Evolutionary conservation across 2,113 vertebrate genomes (phyloP).

Genomic region (Corythornis cristatus): DNA sequence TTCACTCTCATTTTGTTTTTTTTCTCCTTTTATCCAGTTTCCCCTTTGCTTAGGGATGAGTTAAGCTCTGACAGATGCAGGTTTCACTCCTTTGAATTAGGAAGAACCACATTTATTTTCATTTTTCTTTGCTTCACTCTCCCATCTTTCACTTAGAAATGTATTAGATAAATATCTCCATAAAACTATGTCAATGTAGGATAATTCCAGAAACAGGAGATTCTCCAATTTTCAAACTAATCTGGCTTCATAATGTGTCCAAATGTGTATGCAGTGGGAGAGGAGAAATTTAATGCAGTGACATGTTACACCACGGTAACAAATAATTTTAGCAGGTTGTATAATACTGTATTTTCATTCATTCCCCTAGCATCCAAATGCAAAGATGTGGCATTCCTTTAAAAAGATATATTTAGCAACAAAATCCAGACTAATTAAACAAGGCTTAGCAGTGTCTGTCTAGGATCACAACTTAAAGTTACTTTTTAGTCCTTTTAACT

Average conservation of each 20-base stretch:
- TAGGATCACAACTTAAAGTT: not conserved
- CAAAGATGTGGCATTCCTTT: not conserved
- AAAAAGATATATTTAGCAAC: not conserved
- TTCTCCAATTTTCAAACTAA: not conserved
- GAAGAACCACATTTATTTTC: not conserved
- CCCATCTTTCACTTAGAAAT: not conserved
- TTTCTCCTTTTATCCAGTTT: not conserved
- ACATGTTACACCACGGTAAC: not conserved
- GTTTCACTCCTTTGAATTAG: not conserved
- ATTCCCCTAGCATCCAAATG: not conserved
- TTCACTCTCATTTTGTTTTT: not conserved
- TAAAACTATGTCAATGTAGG: not conserved
- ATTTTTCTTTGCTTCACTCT: not conserved
- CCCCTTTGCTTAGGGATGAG: not conserved
- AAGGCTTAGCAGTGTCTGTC: not conserved
- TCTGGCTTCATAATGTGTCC: not conserved
- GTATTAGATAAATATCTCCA: not conserved
- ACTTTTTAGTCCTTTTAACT: not conserved
- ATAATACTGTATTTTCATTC: not conserved
- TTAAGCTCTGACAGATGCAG: not conserved
- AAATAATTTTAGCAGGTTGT: not conserved
- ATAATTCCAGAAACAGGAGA: not conserved
- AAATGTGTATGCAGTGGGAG: not conserved
- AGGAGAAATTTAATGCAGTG: not conserved
- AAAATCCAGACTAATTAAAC: constrained; percentile 2